phyloP scores from a whole-genome alignment of 2,888 invertebrate genomes.

The Drepanosiphum platanoidis region DNA sequence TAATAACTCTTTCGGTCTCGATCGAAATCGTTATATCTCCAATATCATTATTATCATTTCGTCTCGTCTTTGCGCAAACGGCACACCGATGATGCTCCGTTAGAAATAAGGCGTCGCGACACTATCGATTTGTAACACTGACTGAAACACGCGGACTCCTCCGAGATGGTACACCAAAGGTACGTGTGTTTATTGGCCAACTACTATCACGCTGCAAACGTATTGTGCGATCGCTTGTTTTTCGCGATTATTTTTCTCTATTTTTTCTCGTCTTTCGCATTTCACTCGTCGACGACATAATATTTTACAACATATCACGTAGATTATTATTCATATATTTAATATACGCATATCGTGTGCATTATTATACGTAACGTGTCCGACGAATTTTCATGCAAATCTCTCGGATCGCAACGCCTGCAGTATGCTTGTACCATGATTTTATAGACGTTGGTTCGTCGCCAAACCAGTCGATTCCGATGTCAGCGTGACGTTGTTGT shows the following conservation, averaged over 20 bases:
- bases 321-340: too few relatives aligned
- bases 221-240: not conserved
- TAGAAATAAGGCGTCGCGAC: not conserved
- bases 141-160: constrained; percentile 19
- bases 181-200: constrained; percentile 19
- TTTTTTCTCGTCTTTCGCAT: not conserved
- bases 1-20: not conserved
- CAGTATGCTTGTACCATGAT: not conserved
- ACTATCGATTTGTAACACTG: not conserved
- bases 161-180: constrained; percentile 41
- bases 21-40: not conserved
- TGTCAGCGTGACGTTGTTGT: too few relatives aligned
- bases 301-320: too few relatives aligned
- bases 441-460: too few relatives aligned
- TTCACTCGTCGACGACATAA: not conserved
- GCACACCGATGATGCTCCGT: too few relatives aligned
- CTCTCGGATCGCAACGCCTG: not conserved
- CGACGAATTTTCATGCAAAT: too few relatives aligned
- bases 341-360: too few relatives aligned
- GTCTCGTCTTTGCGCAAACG: not conserved
- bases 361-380: too few relatives aligned
- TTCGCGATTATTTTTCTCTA: not conserved
- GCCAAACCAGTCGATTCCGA: too few relatives aligned
- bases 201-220: not conserved
- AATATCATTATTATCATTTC: not conserved